These are phyloP conservation scores for Enteromius anoplus DNA, from an alignment of 2,797 vertebrate species.

Conservation along the genomic window DNA sequence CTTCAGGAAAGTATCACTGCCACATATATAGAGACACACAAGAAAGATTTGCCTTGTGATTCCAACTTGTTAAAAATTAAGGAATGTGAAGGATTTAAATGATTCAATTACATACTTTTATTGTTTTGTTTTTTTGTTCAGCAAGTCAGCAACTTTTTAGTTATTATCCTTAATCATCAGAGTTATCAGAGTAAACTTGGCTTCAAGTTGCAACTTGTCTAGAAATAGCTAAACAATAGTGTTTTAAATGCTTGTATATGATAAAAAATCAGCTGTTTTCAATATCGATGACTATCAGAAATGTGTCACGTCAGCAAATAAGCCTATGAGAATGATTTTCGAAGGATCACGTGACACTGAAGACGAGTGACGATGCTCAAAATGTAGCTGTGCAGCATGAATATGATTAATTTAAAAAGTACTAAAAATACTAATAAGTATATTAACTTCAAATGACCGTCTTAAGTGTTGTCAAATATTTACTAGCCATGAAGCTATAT, in stretches of 20 bases:
- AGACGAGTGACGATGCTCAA: neutral
- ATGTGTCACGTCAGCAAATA: neutral
- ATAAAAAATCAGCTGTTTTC: neutral
- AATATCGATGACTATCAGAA: neutral
- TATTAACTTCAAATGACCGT: too few relatives aligned
- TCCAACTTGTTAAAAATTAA: neutral
- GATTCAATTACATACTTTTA: neutral
- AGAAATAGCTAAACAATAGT: neutral
- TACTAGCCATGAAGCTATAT: too few relatives aligned
- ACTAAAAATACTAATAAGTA: too few relatives aligned
- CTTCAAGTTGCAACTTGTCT: neutral
- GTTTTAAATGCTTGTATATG: neutral
- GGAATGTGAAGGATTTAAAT: neutral
- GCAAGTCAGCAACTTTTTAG: neutral
- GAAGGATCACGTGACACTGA: neutral
- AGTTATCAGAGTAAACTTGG: neutral
- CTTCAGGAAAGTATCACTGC: neutral
- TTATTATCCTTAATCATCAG: neutral
- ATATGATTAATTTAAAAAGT: too few relatives aligned
- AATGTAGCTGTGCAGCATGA: too few relatives aligned
- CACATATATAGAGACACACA: neutral
- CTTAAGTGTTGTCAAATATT: too few relatives aligned
- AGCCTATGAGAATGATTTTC: neutral
- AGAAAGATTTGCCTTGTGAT: neutral
- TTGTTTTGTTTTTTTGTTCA: neutral